These are phyloP conservation scores for Spisula subtruncata DNA, from an alignment of 2,888 invertebrate genomes.

Conservation along the genomic window DNA sequence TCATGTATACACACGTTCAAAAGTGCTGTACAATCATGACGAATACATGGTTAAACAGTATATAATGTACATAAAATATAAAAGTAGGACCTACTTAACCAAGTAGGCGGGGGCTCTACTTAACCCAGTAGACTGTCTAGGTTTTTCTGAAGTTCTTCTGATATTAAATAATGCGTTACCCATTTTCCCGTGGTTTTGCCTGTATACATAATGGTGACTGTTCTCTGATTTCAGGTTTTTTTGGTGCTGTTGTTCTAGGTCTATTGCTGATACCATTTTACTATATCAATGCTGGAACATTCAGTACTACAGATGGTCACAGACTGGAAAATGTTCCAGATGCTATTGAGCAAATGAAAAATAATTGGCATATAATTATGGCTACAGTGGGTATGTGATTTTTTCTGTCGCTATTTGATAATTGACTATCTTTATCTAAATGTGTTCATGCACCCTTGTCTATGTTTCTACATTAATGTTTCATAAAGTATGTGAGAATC, in stretches of 20 bases:
- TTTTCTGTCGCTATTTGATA: background rate
- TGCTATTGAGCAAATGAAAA: slow-evolving; percentile 94
- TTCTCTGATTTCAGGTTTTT: slow-evolving; percentile 89
- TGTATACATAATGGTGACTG: background rate
- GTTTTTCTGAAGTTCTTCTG: too few relatives aligned
- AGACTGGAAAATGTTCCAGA: slow-evolving; percentile 94
- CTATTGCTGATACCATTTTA: slow-evolving; percentile 93
- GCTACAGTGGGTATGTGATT: slow-evolving; percentile 90
- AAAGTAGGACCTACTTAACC: too few relatives aligned
- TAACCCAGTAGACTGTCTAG: too few relatives aligned
- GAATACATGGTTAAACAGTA: too few relatives aligned
- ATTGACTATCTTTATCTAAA: too few relatives aligned
- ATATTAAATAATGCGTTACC: background rate
- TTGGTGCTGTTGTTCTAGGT: slow-evolving; percentile 91
- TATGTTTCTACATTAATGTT: too few relatives aligned
- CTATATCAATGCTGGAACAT: slow-evolving; percentile 92
- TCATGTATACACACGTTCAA: too few relatives aligned
- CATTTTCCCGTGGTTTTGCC: background rate
- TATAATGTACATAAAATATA: too few relatives aligned
- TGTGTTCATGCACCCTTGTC: too few relatives aligned
- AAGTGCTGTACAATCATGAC: too few relatives aligned
- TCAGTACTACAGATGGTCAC: slow-evolving; percentile 91
- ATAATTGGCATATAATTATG: slow-evolving; percentile 90
- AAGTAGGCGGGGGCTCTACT: too few relatives aligned
- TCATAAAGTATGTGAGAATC: too few relatives aligned